These are phyloP conservation scores for Troides helena DNA, from an alignment of 2,888 invertebrate genomes.

Conservation along the genomic window DNA sequence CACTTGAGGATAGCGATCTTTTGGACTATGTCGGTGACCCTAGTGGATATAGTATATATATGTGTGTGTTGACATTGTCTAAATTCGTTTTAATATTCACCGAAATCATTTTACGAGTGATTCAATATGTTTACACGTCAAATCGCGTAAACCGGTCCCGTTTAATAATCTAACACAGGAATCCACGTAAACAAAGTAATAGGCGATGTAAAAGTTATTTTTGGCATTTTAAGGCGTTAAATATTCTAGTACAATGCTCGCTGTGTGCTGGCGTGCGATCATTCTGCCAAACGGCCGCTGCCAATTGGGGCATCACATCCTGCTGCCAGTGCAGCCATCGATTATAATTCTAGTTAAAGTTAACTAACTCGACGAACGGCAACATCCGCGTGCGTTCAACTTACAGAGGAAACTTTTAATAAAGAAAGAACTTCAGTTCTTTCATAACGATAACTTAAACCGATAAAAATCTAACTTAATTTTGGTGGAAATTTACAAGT, in stretches of 20 bases:
- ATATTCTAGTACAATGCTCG: constrained; percentile 9
- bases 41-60: no score
- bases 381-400: not conserved
- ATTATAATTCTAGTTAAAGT: constrained; percentile 4
- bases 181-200: constrained; percentile 30
- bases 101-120: constrained; percentile 9
- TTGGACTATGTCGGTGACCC: no score
- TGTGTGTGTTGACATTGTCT: no score
- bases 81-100: constrained; percentile 1
- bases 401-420: not conserved
- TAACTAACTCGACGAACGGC: not conserved
- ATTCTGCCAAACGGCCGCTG: constrained; percentile 2
- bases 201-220: constrained; percentile 23
- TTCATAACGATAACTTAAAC: no score
- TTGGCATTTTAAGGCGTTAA: constrained; percentile 19
- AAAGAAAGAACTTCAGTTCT: not conserved
- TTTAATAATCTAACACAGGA: constrained; percentile 34
- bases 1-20: no score
- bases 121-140: constrained; percentile 12
- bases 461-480: no score
- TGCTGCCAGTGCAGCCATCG: not conserved
- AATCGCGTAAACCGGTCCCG: constrained; percentile 27
- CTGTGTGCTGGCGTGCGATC: not conserved
- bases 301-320: constrained; percentile 25
- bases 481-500: no score